Evolutionary conservation across 2,888 invertebrate species (phyloP), one percentile per base, ranked within the genome.

Genomic region (Ectemnius cavifrons): DNA sequence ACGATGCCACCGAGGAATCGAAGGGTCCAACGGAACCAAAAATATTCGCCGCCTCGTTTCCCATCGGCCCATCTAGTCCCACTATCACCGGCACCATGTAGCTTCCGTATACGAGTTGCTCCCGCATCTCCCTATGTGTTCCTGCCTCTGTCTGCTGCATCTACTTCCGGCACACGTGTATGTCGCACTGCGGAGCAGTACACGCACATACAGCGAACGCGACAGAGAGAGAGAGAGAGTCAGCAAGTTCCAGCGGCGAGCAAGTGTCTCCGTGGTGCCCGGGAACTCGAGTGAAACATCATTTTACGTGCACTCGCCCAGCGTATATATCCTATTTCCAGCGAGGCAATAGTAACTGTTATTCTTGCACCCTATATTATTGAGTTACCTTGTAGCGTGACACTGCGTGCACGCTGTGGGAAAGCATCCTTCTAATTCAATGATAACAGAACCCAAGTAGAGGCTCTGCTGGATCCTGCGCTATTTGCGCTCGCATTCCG

Each of bases 341-440:
- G 20, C 46, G 49, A 23, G 60, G n/a, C 46, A 70, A 71, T 66
- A 65, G 62, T 71, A 64, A 71, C 62, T 67, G 68, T 72, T 75
- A 67, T 79, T 70, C 71, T 71, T 62, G 63, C 23, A 18, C 28
- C 47, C 18, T 45, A 37, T 68, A 64, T 81, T 66, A 77, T 68
- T 66, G 56, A 13, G 56, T 72, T 67, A 77, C 20, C 45, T 47
- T 75, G 6, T 28, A 13, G 56, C 37, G 63, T n/a, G 69, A 63
- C 68, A 72, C 65, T 57, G 72, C 61, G 60, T 14, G 49, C 47
- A 67, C 45, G 60, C 63, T 37, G 37, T 61, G 66, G 77, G 64
- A 72, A 72, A 77, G 66, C 77, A 56, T 63, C 72, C 61, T 77
- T 72, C 68, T 77, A 77, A 77, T 77, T 77, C 77, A 72, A 77